phyloP scores from a whole-genome alignment of 2,113 vertebrate species.

The Eurypyga helias region DNA sequence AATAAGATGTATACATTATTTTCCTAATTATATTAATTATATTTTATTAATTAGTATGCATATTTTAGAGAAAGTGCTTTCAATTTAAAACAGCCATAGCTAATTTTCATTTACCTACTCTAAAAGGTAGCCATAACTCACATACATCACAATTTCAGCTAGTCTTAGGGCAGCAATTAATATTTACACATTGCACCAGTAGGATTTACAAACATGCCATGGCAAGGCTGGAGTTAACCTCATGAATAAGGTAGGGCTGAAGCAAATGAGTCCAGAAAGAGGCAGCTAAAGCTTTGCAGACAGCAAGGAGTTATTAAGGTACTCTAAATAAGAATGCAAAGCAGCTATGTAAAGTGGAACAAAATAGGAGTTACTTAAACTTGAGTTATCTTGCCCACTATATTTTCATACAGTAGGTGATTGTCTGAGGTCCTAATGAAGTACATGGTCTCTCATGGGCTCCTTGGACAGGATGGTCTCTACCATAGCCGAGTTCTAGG shows the following conservation, averaged over 20 bases:
- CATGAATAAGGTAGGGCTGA: not conserved
- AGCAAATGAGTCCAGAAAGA: not conserved
- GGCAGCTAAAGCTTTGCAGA: not conserved
- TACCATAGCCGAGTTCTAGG: not conserved
- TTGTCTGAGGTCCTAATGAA: not conserved
- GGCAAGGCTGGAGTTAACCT: not conserved
- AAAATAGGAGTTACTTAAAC: not conserved
- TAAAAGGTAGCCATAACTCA: not conserved
- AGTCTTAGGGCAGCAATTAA: not conserved
- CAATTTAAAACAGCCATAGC: not conserved
- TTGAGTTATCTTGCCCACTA: not conserved
- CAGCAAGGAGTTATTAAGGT: not conserved
- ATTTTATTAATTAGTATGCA: not conserved
- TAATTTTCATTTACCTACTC: not conserved
- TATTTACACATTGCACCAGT: not conserved
- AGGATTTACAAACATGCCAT: not conserved
- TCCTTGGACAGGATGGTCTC: not conserved
- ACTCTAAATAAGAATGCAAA: not conserved
- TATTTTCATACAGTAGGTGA: not conserved
- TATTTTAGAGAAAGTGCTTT: not conserved
- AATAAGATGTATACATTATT: not conserved
- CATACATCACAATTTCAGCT: not conserved
- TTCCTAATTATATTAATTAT: not conserved
- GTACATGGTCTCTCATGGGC: rapidly evolving
- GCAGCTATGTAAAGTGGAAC: not conserved